A percentile compares a stretch with the other conserved stretches of the same genome.
Conservation (phyloP, 1,140 invertebrate genomes). For the Schmidtea mediterranea region DNA sequence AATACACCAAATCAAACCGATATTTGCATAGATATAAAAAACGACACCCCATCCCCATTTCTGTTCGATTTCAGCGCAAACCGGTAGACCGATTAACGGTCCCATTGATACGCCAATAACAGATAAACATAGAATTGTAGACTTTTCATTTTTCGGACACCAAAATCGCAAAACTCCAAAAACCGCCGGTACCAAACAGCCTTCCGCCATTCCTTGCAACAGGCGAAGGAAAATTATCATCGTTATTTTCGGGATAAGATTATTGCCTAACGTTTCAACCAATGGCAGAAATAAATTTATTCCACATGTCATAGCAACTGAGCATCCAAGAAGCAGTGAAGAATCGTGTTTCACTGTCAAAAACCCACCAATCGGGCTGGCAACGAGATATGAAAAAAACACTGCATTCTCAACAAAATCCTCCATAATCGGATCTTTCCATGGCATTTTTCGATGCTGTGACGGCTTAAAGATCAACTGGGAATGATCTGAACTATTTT, state of each 20-base stretch:
- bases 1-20: constrained; percentile 6
- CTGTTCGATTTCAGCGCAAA: constrained; percentile 5
- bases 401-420: constrained; percentile 6
- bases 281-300: constrained; percentile 5
- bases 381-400: constrained; percentile 4
- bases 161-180: constrained; percentile 6
- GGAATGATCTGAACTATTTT: not conserved
- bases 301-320: constrained; percentile 3
- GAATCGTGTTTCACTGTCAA: constrained; percentile 3
- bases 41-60: constrained; percentile 6
- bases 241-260: not conserved
- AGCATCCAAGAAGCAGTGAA: constrained; percentile 3
- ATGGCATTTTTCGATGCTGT: not conserved
- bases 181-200: constrained; percentile 4
- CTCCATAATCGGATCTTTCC: not conserved
- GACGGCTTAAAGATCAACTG: not conserved
- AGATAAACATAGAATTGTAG: not conserved
- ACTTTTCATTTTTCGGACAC: constrained; percentile 1
- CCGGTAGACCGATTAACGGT: constrained; percentile 3
- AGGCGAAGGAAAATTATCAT: constrained; percentile 4
- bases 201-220: constrained; percentile 4
- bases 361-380: constrained; percentile 3
- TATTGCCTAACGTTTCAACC: not conserved
- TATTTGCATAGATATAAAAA: constrained; percentile 7
- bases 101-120: constrained; percentile 5